Evolutionary conservation across 2,888 invertebrate species (phyloP).

Genomic region (Kuschelorhynchus macadamiae): DNA sequence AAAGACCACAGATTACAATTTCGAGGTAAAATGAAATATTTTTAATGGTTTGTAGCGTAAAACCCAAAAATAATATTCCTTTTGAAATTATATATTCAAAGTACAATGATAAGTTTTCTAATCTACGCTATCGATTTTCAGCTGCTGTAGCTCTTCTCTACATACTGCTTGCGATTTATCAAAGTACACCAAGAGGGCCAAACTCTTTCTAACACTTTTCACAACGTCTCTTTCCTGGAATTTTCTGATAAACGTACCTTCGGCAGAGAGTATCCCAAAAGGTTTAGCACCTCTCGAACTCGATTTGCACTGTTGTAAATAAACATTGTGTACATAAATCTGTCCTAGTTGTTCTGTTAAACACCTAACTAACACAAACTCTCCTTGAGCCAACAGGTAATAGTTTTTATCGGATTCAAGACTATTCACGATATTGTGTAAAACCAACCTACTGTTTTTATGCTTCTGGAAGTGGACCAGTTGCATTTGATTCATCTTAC

Average conservation of each 20-base stretch:
- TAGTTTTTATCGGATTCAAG: slow-evolving; percentile 34
- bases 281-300: slow-evolving; percentile 15
- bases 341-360: slow-evolving; percentile 36
- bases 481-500: slow-evolving; percentile 26
- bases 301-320: slow-evolving; percentile 28
- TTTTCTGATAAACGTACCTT: slow-evolving; percentile 39
- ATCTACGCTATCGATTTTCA: too few species aligned
- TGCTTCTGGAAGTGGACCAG: slow-evolving; percentile 38
- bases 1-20: too few species aligned
- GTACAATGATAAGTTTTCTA: too few species aligned
- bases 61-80: too few species aligned
- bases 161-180: too few species aligned
- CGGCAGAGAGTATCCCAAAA: slow-evolving; percentile 33
- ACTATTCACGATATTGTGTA: slow-evolving; percentile 40
- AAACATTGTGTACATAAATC: slow-evolving; percentile 37
- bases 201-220: slow-evolving; percentile 41
- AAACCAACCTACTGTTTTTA: slow-evolving; percentile 37
- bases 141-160: too few species aligned
- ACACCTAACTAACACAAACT: slow-evolving; percentile 41
- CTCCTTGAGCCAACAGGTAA: slow-evolving; percentile 35
- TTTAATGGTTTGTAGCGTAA: too few species aligned
- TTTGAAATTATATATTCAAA: too few species aligned
- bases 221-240: slow-evolving; percentile 33
- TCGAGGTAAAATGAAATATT: too few species aligned
- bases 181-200: slow-evolving; percentile 40